phyloP scores from a whole-genome alignment of 2,888 invertebrate species.

The Andrena camellia region DNA sequence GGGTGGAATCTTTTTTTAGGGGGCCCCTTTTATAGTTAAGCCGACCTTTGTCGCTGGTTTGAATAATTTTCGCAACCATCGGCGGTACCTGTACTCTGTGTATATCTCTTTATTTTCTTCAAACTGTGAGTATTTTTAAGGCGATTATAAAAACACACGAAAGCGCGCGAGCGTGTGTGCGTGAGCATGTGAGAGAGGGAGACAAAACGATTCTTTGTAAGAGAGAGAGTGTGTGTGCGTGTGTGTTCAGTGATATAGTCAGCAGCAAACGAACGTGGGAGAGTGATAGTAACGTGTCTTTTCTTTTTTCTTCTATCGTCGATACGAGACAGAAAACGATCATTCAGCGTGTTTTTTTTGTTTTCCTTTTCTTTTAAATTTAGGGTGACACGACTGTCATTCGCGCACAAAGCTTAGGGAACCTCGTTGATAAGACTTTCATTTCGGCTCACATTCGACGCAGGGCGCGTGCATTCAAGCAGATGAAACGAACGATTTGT shows the following conservation, averaged over 20 bases:
- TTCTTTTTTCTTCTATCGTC: conserved; percentile 45
- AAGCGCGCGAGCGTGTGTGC: background rate
- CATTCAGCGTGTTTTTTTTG: conserved; percentile 58
- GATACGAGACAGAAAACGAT: conserved; percentile 55
- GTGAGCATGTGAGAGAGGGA: conserved; percentile 1
- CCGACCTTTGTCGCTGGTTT: conserved; percentile 74
- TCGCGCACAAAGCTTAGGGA: conserved; percentile 68
- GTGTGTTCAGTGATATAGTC: conserved; percentile 58
- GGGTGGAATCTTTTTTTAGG: conserved; percentile 66
- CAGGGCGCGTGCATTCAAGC: conserved; percentile 15
- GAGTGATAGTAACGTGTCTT: conserved; percentile 59
- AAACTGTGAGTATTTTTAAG: conserved; percentile 77
- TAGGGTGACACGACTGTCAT: conserved; percentile 66
- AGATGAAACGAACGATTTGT: conserved; percentile 22
- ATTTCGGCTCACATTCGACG: conserved; percentile 21
- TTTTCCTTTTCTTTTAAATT: conserved; percentile 15
- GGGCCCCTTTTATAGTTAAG: conserved; percentile 71
- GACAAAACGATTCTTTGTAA: background rate
- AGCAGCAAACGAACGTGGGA: conserved; percentile 61
- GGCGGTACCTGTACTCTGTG: conserved; percentile 80
- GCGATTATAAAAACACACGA: conserved; percentile 52
- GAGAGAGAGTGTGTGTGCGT: conserved; percentile 30
- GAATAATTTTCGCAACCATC: conserved; percentile 68
- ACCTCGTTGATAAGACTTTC: conserved; percentile 40
- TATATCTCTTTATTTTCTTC: conserved; percentile 77